Evolutionary conservation across 2,113 vertebrate genomes (phyloP).

Genomic region (Labeo rohita): DNA sequence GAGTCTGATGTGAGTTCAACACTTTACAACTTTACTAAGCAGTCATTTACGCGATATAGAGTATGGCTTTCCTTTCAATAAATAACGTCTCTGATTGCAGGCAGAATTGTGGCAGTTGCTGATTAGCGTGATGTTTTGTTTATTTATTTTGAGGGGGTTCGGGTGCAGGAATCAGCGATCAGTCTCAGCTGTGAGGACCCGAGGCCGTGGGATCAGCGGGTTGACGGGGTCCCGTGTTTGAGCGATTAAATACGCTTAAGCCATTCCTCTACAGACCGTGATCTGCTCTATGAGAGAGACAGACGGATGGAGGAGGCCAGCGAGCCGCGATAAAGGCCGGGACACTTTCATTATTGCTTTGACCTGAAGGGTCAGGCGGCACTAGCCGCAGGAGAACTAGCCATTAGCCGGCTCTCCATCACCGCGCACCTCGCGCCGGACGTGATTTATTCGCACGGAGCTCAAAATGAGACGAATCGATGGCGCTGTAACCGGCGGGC

Average conservation of each 20-base stretch:
- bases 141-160: no score
- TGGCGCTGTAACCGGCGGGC: neutral
- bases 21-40: no score
- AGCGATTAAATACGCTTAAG: neutral
- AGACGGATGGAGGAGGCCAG: slow-evolving; percentile 20
- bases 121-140: no score
- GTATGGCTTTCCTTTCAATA: no score
- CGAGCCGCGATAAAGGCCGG: slow-evolving; percentile 49
- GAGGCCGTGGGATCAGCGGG: neutral
- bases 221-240: neutral
- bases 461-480: slow-evolving; percentile 37
- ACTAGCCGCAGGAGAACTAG: slow-evolving; percentile 50
- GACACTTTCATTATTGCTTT: slow-evolving; percentile 63
- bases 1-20: no score
- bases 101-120: no score
- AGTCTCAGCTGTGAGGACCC: neutral
- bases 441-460: slow-evolving; percentile 56
- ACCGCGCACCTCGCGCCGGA: slow-evolving; percentile 3
- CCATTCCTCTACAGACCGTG: neutral
- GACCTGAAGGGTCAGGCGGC: slow-evolving; percentile 54
- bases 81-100: no score
- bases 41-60: no score
- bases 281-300: neutral
- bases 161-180: neutral
- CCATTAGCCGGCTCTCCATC: slow-evolving; percentile 61